Evolutionary conservation across 1,140 invertebrate species (phyloP).

Genomic region (Apis mellifera): Amel_HAv3.1 CM009936.2:11898001-11898500

Average conservation of each 20-base stretch:
- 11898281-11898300: background rate
- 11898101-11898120: background rate
- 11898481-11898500: no score
- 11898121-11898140: background rate
- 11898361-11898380: background rate
- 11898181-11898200: background rate
- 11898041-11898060: background rate
- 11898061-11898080: background rate
- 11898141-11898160: background rate
- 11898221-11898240: background rate
- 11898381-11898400: slow-evolving; percentile 3
- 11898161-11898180: background rate
- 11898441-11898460: background rate
- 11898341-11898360: background rate
- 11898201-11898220: slow-evolving; percentile 11
- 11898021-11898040: background rate
- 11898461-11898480: no score
- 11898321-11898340: slow-evolving; percentile 2
- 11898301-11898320: background rate
- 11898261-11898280: background rate
- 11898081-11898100: slow-evolving; percentile 5
- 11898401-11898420: background rate
- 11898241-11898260: background rate
- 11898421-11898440: slow-evolving; percentile 7
- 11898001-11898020: no score